Base-by-base conservation (phyloP, 2,888 invertebrate species). In the Phaonia tiefii region DNA sequence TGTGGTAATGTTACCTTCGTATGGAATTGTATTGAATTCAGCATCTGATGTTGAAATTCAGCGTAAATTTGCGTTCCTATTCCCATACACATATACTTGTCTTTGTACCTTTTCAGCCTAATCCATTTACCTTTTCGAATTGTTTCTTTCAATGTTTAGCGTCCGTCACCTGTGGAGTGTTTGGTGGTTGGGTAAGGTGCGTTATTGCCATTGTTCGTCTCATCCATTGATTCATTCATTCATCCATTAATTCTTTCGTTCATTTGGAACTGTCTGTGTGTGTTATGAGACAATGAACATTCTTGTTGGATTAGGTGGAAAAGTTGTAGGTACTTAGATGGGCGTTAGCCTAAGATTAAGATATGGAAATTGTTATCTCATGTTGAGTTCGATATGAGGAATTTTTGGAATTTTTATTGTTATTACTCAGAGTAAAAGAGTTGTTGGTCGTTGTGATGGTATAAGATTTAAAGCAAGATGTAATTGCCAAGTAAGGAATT, bases 341-440 rank as follows among this genome's bases (percentile, higher is more conserved):
- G 72, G 60, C 70, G 51, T 54, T 56, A 54, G 70, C 44, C 42
- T 25, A 2, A 42, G 70, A 56, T 56, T 15, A 26, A 26, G 54
- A 42, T 70, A 63, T 31, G 51, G 26, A 44, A 56, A 60, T 22
- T 72, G 44, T 63, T 31, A 51, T 63, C 44, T 22, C 56, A 37
- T 25, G 51, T 51, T 37, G 22, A 51, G 31, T 49, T 46, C 31
- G 37, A 31, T 31, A 60, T 71, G 13, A 54, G 51, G 56, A 58
- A 58, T 31, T 71, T 71, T 4, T 70, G 51, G 56, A 58, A 58
- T 49, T 58, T 42, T 25, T 15, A 56, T 44, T 42, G 15, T 25
- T 66, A 22, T 46, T 49, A 17, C 4, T 49, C 20, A 49, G 4
- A 20, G 4, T 3, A 17, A 8, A 49, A 8, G 20, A 20, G 17